Base-by-base conservation (phyloP, 2,888 invertebrate species). In the Drosophila yooni region DNA sequence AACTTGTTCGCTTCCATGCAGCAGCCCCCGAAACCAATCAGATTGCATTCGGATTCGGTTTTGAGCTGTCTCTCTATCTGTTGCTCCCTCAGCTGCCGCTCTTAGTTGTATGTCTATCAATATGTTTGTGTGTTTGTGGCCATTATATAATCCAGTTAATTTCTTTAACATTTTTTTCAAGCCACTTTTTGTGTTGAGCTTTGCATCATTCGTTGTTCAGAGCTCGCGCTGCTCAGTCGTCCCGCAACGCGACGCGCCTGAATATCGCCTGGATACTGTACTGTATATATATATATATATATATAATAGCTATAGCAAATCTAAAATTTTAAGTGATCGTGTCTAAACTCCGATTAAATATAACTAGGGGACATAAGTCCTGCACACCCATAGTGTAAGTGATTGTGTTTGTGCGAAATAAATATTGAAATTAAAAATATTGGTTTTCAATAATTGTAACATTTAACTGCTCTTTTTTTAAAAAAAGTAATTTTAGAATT, bases 61-160 rank as follows among this genome's bases (percentile, higher is more conserved):
- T 70, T 68, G 63, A 34, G 52, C 67, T 34, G 68, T 58, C 60
- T 50, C 72, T 53, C 76, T 7, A 3, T 33, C 67, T 54, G 69
- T 56, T 50, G 29, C 36, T 25, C 61, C 7, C 21, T 21, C 70
- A 48, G 69, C 59, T 53, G 29, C 61, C 38, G 62, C 46, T 46
- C 46, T 46, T 15, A 46, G 46, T 46, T 8, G 46, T 46, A 25
- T 46, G 25, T 46, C 46, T 46, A 46, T 25, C 25, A 25, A 46
- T 46, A 46, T 70, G 74, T 68, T 40, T 65, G 48, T 74, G 36
- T 59, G 48, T 65, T 50, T 34, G 64, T 68, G 75, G 74, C 54
- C 79, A 82, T 88, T 88, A 90, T 88, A 88, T 88, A 88, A 88
- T 88, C 90, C 89, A 88, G 87, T 88, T 88, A 88, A 88, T 88